Conservation (phyloP, 30 jellyfish, hydroid and myxozoan genomes). For the Catostylus mosaicus region DNA sequence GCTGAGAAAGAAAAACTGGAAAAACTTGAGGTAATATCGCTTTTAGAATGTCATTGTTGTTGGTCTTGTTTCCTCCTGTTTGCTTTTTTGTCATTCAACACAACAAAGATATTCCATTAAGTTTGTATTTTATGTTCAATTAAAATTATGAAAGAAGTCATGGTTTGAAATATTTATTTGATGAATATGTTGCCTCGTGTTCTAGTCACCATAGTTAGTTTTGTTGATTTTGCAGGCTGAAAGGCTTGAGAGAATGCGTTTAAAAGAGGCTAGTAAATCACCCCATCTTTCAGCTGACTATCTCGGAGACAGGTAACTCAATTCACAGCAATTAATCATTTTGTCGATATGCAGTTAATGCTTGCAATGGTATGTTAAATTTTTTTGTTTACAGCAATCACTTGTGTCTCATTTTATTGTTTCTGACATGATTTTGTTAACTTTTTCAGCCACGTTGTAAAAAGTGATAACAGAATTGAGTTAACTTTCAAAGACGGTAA, state of each 20-base stretch:
- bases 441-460: conserved; percentile 31
- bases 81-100: too few species aligned
- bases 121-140: too few species aligned
- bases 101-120: too few species aligned
- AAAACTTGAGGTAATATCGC: conserved; percentile 68
- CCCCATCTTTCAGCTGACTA: conserved; percentile 64
- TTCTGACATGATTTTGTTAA: neutral
- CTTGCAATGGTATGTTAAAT: too few species aligned
- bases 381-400: neutral
- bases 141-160: too few species aligned
- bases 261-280: neutral
- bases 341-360: too few species aligned
- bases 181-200: too few species aligned
- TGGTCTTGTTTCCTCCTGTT: too few species aligned
- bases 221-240: conserved; percentile 53
- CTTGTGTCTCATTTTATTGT: neutral
- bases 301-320: conserved; percentile 66
- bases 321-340: too few species aligned
- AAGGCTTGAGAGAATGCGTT: conserved; percentile 47
- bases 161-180: too few species aligned
- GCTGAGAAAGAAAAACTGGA: conserved; percentile 74
- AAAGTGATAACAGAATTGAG: conserved; percentile 78
- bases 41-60: neutral
- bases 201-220: too few species aligned
- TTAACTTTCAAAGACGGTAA: conserved; percentile 82